These are phyloP conservation scores for Hexactinellida sp. DNA, from an alignment of 37 sponge, comb jelly and placozoan genomes.

Conservation along the genomic window DNA sequence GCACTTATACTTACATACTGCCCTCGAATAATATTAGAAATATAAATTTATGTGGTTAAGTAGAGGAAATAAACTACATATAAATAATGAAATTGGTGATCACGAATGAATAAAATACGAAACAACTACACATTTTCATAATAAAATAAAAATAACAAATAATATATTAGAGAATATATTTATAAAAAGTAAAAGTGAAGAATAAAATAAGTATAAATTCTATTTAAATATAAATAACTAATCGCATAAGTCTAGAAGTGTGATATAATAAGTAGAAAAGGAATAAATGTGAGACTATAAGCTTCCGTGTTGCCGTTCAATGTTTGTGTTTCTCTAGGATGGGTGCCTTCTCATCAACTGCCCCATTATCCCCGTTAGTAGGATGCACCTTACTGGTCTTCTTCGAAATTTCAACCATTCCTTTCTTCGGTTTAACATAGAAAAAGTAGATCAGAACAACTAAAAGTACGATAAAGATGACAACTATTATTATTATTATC, in stretches of 20 bases:
- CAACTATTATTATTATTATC: background rate
- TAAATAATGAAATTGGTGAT: no score
- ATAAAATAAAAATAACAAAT: background rate
- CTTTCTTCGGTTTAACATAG: background rate
- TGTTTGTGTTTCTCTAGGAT: background rate
- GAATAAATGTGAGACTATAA: background rate
- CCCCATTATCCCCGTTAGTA: background rate
- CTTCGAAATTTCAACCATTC: background rate
- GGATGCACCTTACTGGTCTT: background rate
- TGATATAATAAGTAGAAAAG: no score
- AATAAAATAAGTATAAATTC: background rate
- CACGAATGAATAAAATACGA: no score
- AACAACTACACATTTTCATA: background rate
- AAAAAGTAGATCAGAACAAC: background rate
- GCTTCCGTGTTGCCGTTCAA: background rate
- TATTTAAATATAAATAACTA: background rate
- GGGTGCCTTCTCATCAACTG: background rate
- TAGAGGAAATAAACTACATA: no score
- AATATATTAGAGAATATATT: background rate
- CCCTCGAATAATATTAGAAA: no score
- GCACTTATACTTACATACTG: no score
- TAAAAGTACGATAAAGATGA: no score
- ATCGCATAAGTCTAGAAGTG: no score
- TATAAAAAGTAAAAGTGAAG: background rate
- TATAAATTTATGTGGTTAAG: no score